Conservation (phyloP, 2,888 invertebrate species). For the Herminia tarsipennalis region DNA sequence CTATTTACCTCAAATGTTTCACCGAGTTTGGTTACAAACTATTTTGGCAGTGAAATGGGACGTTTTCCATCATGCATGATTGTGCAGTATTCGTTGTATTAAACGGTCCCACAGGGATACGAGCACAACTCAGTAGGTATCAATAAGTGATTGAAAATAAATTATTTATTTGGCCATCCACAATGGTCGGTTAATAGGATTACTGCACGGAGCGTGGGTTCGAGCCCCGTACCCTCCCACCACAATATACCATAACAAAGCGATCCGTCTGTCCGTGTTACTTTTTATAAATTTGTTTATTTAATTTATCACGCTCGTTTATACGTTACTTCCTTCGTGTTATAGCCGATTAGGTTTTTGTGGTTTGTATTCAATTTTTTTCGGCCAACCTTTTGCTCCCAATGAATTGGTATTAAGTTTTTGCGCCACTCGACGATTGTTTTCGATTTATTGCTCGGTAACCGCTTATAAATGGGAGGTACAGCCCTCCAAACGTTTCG, state of each 20-base stretch:
- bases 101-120: slow-evolving; percentile 53
- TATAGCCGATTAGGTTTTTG: slow-evolving; percentile 81
- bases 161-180: slow-evolving; percentile 77
- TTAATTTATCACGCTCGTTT: slow-evolving; percentile 84
- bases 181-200: slow-evolving; percentile 79
- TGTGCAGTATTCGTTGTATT: slow-evolving; percentile 53
- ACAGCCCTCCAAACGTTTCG: no score
- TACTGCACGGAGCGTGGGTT: slow-evolving; percentile 74
- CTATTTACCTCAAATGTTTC: no score
- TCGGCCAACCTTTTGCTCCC: slow-evolving; percentile 54
- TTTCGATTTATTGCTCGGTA: slow-evolving; percentile 54
- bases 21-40: no score
- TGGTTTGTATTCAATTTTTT: slow-evolving; percentile 68
- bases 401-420: slow-evolving; percentile 68
- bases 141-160: slow-evolving; percentile 74
- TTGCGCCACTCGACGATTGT: slow-evolving; percentile 60
- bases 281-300: slow-evolving; percentile 84
- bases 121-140: slow-evolving; percentile 46
- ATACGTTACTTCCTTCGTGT: slow-evolving; percentile 79
- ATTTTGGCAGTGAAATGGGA: slow-evolving; percentile 17
- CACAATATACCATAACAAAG: slow-evolving; percentile 67
- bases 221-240: slow-evolving; percentile 72
- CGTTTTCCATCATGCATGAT: slow-evolving; percentile 46
- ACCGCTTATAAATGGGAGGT: no score
- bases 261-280: slow-evolving; percentile 61